These are phyloP conservation scores for Biston betularia DNA, from an alignment of 2,888 invertebrate genomes.

Conservation along the genomic window DNA sequence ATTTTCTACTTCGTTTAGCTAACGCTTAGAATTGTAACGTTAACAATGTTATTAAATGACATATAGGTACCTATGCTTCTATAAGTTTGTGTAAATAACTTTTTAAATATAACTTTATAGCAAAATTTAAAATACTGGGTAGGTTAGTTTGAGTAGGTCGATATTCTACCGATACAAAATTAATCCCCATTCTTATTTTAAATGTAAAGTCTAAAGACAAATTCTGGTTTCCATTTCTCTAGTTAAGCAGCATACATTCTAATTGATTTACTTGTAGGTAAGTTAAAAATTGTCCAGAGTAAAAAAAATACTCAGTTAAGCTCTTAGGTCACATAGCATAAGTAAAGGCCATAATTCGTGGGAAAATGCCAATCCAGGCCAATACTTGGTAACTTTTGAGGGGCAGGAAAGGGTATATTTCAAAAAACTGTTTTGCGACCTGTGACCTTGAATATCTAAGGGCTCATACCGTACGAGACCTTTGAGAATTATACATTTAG, in stretches of 20 bases:
- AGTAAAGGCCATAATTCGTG: no score
- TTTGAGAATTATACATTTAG: no score
- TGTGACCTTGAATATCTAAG: no score
- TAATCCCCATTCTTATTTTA: not conserved
- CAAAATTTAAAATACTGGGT: not conserved
- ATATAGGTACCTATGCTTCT: not conserved
- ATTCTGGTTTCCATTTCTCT: not conserved
- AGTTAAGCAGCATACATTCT: not conserved
- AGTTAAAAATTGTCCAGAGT: not conserved
- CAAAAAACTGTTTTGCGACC: no score
- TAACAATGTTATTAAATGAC: slow-evolving; percentile 12
- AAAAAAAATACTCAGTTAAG: no score
- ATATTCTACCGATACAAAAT: not conserved
- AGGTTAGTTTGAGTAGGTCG: not conserved
- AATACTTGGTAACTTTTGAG: no score
- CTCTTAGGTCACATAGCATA: no score
- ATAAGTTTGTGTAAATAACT: slow-evolving; percentile 19
- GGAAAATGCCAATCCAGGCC: no score
- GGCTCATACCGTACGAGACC: no score
- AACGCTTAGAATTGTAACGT: not conserved
- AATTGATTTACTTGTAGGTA: not conserved
- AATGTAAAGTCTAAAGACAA: not conserved
- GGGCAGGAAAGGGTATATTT: no score
- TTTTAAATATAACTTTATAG: not conserved
- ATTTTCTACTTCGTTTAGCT: not conserved